Evolutionary conservation across 2,888 invertebrate genomes (phyloP).

Genomic region (Fragum whitleyi): DNA sequence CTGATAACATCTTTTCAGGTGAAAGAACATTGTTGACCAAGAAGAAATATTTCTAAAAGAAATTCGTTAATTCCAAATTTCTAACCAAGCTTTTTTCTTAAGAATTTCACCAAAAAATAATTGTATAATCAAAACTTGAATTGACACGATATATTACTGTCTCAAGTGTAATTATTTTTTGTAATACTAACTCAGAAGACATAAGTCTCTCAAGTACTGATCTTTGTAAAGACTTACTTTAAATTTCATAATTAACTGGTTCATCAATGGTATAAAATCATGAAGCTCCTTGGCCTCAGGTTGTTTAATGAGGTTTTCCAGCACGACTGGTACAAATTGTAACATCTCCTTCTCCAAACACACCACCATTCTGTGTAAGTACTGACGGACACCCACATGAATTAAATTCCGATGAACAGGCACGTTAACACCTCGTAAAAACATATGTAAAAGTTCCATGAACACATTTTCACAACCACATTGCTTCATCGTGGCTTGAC

Average conservation of each 20-base stretch:
- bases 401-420: slow-evolving; percentile 81
- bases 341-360: slow-evolving; percentile 87
- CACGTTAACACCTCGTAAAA: slow-evolving; percentile 86
- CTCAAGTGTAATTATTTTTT: too few relatives aligned
- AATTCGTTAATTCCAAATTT: too few relatives aligned
- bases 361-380: slow-evolving; percentile 87
- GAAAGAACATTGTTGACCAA: too few relatives aligned
- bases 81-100: too few relatives aligned
- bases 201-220: too few relatives aligned
- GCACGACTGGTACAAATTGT: slow-evolving; percentile 86
- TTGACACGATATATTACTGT: too few relatives aligned
- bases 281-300: slow-evolving; percentile 84
- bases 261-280: slow-evolving; percentile 87
- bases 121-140: too few relatives aligned
- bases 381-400: slow-evolving; percentile 87
- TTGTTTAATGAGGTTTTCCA: slow-evolving; percentile 86
- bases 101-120: too few relatives aligned
- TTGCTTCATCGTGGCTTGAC: slow-evolving; percentile 86
- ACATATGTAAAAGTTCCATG: slow-evolving; percentile 86
- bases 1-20: too few relatives aligned
- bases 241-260: slow-evolving; percentile 88
- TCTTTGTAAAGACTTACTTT: slow-evolving; percentile 85
- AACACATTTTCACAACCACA: slow-evolving; percentile 86
- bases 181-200: too few relatives aligned
- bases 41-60: too few relatives aligned